Evolutionary conservation across 2,888 invertebrate species (phyloP).

Genomic region (Andrena praecox): DNA sequence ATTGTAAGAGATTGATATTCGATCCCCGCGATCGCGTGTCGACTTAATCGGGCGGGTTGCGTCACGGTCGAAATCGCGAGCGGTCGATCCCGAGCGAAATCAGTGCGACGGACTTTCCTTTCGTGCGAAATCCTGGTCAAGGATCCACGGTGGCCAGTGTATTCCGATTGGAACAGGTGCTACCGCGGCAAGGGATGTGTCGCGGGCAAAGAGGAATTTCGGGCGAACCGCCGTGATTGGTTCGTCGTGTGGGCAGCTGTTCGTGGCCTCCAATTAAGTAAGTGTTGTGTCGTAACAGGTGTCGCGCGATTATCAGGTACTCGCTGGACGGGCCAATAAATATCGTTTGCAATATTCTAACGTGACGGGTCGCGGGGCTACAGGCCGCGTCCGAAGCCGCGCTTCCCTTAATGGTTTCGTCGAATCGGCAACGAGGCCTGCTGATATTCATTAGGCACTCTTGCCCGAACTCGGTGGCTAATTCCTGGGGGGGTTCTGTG

Average conservation of each 20-base stretch:
- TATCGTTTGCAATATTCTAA: slow-evolving; percentile 67
- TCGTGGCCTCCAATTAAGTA: slow-evolving; percentile 73
- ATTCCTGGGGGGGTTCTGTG: too few relatives aligned
- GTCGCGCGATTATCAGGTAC: slow-evolving; percentile 73
- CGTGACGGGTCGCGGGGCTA: slow-evolving; percentile 11
- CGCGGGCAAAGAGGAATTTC: slow-evolving; percentile 70
- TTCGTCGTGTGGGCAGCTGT: slow-evolving; percentile 74
- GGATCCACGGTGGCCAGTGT: slow-evolving; percentile 53
- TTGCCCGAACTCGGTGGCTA: neutral
- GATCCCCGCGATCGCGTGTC: neutral
- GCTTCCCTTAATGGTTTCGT: slow-evolving; percentile 1
- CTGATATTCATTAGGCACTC: neutral
- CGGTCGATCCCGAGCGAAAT: slow-evolving; percentile 49
- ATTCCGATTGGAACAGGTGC: slow-evolving; percentile 65
- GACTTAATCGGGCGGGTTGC: slow-evolving; percentile 35
- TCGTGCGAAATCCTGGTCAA: slow-evolving; percentile 69
- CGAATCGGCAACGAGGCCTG: neutral
- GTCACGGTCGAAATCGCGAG: slow-evolving; percentile 35
- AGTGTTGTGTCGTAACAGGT: slow-evolving; percentile 76
- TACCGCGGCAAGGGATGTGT: slow-evolving; percentile 63
- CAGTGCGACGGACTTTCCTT: slow-evolving; percentile 58
- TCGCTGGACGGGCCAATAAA: slow-evolving; percentile 59
- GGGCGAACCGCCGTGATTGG: slow-evolving; percentile 72
- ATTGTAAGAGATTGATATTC: neutral
- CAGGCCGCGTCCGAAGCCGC: neutral